Conservation (phyloP, 2,888 invertebrate species). For the Schizotus pectinicornis region DNA sequence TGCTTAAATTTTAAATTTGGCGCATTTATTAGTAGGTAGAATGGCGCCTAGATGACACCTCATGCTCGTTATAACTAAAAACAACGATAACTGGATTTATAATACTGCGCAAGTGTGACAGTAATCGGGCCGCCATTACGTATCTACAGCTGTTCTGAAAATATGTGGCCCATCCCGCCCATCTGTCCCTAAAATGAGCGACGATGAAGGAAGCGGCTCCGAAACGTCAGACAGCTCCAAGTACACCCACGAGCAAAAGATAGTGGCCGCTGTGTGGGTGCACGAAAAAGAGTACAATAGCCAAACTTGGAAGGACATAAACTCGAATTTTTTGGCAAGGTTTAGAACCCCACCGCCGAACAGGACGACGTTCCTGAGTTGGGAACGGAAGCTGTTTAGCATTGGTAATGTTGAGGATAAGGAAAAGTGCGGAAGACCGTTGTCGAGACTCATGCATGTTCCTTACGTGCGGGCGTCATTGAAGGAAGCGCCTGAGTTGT, state of each 20-base stretch:
- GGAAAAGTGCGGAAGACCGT: slow-evolving; percentile 57
- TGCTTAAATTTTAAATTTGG: too few species aligned
- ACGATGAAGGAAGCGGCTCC: slow-evolving; percentile 11
- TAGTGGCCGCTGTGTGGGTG: slow-evolving; percentile 61
- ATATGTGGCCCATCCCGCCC: slow-evolving; percentile 9
- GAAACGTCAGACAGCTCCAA: slow-evolving; percentile 10
- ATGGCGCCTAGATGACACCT: too few species aligned
- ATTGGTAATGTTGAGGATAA: slow-evolving; percentile 57
- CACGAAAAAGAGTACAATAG: slow-evolving; percentile 58
- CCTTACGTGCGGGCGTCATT: slow-evolving; percentile 56
- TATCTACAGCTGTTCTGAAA: slow-evolving; percentile 45
- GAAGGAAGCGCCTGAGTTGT: slow-evolving; percentile 54
- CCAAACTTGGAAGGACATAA: slow-evolving; percentile 54
- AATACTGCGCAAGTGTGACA: neutral
- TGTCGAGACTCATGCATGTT: slow-evolving; percentile 48
- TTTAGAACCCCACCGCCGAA: slow-evolving; percentile 57
- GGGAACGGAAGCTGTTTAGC: slow-evolving; percentile 38
- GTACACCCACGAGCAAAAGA: slow-evolving; percentile 58
- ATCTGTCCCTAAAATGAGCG: slow-evolving; percentile 25
- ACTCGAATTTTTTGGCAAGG: slow-evolving; percentile 56
- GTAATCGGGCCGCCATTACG: neutral
- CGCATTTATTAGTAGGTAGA: too few species aligned
- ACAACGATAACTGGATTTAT: neutral
- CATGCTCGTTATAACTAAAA: too few species aligned
- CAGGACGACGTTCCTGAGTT: slow-evolving; percentile 39